Base-by-base conservation (phyloP, 2,113 vertebrate genomes). In the Spea multiplicata region DNA sequence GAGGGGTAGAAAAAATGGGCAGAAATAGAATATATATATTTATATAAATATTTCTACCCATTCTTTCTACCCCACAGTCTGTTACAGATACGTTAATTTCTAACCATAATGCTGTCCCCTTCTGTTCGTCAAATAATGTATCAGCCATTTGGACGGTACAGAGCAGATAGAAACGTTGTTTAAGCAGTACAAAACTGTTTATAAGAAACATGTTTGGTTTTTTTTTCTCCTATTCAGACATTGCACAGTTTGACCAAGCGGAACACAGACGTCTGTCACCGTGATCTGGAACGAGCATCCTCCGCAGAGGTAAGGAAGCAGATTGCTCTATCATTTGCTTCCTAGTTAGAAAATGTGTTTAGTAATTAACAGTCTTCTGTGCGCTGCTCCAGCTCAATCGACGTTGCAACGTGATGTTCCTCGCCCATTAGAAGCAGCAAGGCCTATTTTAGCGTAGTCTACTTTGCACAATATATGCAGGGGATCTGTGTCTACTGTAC, bases 281-380 rank as follows among this genome's bases (percentile, higher is more conserved):
- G 12, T 49, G 12, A 64, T 71, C 67, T 13, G 67, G 45, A 71
- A 70, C 14, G 48, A 14, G 44, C 3, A 10, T 48, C 46, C 65
- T 64, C 57, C 44, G 66, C 47, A 46, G 57, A 72, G 77, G 77
- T 79, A 66, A 72, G 77, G 44, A 72, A 52, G 46, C 57, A 30
- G 13, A 45, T 45, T 6, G 13, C n/a, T 9, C 12, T 16, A 3
- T 66, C 5, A 67, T 45, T 30, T 30, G 30, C 30, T 62, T 14
- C 12, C 7, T 55, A 13, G 52, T 13, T 30, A 30, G 30, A 30
- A 30, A 30, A 30, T 30, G 30, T 30, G 30, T 30, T 30, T 30
- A 30, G 30, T 30, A 30, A 30, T 30, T 30, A 30, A n/a, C n/a
- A 30, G 30, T 30, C 30, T 30, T 30, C 30, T 30, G 30, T 30